phyloP scores from a whole-genome alignment of 2,113 vertebrate species.

The Papio anubis region DNA sequence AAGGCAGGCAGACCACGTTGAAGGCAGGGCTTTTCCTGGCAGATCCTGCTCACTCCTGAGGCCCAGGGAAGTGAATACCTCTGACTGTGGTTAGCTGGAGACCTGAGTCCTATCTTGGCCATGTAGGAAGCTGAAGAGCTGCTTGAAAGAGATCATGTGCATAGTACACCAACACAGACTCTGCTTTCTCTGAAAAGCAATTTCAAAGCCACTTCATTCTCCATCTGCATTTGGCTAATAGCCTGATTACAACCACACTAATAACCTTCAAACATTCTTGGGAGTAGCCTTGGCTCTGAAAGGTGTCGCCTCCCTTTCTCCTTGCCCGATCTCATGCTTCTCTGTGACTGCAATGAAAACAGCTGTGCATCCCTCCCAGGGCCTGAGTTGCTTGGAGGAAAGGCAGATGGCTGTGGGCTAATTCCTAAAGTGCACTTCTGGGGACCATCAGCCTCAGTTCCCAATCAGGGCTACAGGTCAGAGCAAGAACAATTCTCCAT shows the following conservation, averaged over 20 bases:
- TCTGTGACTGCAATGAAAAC: constrained; percentile 42
- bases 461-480: constrained; percentile 63
- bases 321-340: constrained; percentile 59
- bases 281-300: constrained; percentile 29
- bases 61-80: neutral
- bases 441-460: constrained; percentile 52
- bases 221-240: constrained; percentile 69
- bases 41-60: neutral
- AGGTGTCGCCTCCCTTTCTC: constrained; percentile 14
- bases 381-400: constrained; percentile 58
- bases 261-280: constrained; percentile 63
- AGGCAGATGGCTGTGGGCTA: constrained; percentile 70
- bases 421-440: constrained; percentile 72
- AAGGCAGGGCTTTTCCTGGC: neutral
- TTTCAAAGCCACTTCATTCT: constrained; percentile 65
- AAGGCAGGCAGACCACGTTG: too few relatives aligned
- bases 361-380: constrained; percentile 70
- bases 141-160: constrained; percentile 52
- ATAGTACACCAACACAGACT: constrained; percentile 6
- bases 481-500: constrained; percentile 30
- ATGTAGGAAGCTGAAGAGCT: neutral
- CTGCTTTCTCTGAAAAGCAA: constrained; percentile 62
- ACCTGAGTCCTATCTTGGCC: neutral
- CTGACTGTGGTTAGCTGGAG: neutral
- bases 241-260: constrained; percentile 68